phyloP scores from a whole-genome alignment of 2,888 invertebrate species.

The Andrena flavipes region DNA sequence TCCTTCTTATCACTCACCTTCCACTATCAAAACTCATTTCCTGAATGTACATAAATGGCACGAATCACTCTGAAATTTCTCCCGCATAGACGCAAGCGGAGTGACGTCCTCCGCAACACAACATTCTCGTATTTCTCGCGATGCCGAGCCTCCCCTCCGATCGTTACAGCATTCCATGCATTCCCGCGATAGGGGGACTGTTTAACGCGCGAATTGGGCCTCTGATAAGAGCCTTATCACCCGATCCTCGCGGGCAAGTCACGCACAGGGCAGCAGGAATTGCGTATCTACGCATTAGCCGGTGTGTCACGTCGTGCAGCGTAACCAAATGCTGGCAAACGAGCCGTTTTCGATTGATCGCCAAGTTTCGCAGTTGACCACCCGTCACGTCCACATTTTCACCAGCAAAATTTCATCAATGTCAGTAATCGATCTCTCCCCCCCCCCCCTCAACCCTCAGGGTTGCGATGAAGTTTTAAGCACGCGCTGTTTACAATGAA shows the following conservation, averaged over 20 bases:
- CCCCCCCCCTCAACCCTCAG: too few species aligned
- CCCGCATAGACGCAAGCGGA: too few species aligned
- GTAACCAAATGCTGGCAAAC: not conserved
- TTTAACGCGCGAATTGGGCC: not conserved
- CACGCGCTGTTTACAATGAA: not conserved
- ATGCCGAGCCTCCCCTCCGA: too few species aligned
- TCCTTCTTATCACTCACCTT: too few species aligned
- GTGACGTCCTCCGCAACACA: too few species aligned
- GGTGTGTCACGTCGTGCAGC: not conserved
- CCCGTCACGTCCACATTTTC: too few species aligned
- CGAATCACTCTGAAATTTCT: too few species aligned
- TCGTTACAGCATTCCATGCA: not conserved
- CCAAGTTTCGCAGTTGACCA: not conserved
- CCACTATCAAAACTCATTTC: too few species aligned
- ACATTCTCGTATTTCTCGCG: not conserved
- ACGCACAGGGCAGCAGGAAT: not conserved
- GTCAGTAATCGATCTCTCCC: too few species aligned
- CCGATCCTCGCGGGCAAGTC: not conserved
- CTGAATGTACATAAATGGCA: too few species aligned
- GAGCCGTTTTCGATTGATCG: not conserved
- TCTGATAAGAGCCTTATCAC: constrained; percentile 3
- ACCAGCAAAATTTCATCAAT: too few species aligned
- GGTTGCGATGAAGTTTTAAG: too few species aligned
- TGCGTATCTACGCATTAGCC: not conserved
- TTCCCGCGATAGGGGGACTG: not conserved